phyloP scores from a whole-genome alignment of 2,113 vertebrate genomes.

The Chitala chitala region DNA sequence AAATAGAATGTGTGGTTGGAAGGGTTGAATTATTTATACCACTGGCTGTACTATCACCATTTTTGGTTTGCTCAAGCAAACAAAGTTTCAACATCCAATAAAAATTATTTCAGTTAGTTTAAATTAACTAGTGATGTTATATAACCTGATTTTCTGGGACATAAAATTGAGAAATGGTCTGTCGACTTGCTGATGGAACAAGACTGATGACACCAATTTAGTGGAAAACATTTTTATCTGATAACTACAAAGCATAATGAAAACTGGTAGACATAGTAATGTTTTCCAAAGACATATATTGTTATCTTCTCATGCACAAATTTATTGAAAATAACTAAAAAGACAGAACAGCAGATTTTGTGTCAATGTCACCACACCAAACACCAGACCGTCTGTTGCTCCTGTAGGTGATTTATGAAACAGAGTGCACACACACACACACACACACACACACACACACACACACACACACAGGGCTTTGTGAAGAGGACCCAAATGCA shows the following conservation, averaged over 20 bases:
- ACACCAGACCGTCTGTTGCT: neutral
- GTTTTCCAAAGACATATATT: neutral
- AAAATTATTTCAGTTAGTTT: too few relatives aligned
- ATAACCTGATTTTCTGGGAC: too few relatives aligned
- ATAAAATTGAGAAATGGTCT: neutral
- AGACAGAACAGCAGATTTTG: neutral
- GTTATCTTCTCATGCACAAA: neutral
- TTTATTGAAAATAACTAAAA: neutral
- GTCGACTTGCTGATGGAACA: neutral
- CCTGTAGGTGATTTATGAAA: neutral
- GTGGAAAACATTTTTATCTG: constrained; percentile 16
- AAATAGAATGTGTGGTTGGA: too few relatives aligned
- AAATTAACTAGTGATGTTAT: too few relatives aligned
- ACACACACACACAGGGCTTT: neutral
- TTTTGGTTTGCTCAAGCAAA: too few relatives aligned
- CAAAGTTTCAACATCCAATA: too few relatives aligned
- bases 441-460: neutral
- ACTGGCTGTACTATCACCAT: too few relatives aligned
- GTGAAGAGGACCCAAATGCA: neutral
- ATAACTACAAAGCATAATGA: neutral
- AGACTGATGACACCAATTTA: constrained; percentile 5
- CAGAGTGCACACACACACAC: neutral
- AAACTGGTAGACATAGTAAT: neutral
- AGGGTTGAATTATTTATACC: too few relatives aligned
- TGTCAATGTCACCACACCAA: neutral